A percentile compares a stretch with the other conserved stretches of the same genome.
Conservation (phyloP, 2,113 vertebrate genomes). For the Felis catus region DNA sequence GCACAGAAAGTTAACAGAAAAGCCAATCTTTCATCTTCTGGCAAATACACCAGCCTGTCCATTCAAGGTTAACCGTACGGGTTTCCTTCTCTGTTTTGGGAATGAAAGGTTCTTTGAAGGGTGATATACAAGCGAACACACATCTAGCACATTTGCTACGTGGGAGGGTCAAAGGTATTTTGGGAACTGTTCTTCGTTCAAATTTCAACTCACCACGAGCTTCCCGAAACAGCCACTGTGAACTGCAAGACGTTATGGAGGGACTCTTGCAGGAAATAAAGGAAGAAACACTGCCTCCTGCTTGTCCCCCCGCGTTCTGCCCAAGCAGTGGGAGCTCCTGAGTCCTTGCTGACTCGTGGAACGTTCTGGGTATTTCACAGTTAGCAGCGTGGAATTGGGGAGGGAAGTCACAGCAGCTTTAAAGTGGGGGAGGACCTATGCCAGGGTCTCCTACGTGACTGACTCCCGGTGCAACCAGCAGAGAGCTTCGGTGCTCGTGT, state of each 20-base stretch:
- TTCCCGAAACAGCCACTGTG: not conserved
- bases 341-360: fast-evolving
- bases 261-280: not conserved
- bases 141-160: fast-evolving
- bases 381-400: fast-evolving
- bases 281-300: fast-evolving
- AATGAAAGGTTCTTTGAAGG: not conserved
- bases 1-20: not conserved
- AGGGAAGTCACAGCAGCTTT: not conserved
- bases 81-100: not conserved
- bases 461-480: not conserved
- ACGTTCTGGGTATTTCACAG: no score
- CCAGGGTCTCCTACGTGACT: fast-evolving
- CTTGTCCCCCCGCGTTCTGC: not conserved
- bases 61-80: not conserved
- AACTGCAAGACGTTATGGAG: not conserved
- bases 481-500: fast-evolving
- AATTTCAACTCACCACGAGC: not conserved
- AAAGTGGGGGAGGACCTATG: not conserved
- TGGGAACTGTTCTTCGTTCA: not conserved
- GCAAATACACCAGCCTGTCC: not conserved
- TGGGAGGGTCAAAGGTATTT: not conserved
- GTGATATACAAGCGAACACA: no score
- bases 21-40: no score
- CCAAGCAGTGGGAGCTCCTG: fast-evolving